Evolutionary conservation across 2,888 invertebrate genomes (phyloP).

Genomic region (Caenorhabditis sp.): DNA sequence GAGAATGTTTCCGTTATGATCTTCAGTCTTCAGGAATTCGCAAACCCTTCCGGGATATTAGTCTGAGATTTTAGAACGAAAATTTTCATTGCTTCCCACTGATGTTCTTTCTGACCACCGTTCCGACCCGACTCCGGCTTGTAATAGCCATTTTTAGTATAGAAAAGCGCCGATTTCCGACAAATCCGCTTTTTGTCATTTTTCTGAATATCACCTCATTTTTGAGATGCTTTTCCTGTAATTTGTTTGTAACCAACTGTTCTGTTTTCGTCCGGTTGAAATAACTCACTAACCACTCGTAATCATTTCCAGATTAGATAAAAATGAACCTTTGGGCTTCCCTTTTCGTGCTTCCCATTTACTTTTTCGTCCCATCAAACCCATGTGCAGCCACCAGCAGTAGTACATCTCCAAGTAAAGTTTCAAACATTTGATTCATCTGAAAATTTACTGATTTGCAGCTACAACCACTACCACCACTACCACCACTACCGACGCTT

Average conservation of each 20-base stretch:
- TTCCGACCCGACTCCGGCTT: too few relatives aligned
- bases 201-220: too few relatives aligned
- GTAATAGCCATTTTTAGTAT: too few relatives aligned
- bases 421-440: background rate
- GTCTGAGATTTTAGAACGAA: too few relatives aligned
- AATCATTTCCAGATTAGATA: background rate
- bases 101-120: too few relatives aligned
- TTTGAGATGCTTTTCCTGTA: too few relatives aligned
- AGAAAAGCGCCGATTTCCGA: too few relatives aligned
- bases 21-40: background rate
- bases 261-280: too few relatives aligned
- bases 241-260: too few relatives aligned
- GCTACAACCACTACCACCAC: constrained; percentile 8
- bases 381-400: constrained; percentile 33
- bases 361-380: constrained; percentile 9
- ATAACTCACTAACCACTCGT: background rate
- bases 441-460: constrained; percentile 1
- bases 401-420: constrained; percentile 14
- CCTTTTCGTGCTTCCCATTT: background rate
- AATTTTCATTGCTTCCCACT: too few relatives aligned
- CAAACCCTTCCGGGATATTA: too few relatives aligned
- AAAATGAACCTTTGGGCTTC: constrained; percentile 3
- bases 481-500: background rate
- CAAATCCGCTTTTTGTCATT: too few relatives aligned
- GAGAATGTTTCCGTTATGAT: background rate